Evolutionary conservation across 2,888 invertebrate genomes (phyloP).

Genomic region (Melieria omissa): DNA sequence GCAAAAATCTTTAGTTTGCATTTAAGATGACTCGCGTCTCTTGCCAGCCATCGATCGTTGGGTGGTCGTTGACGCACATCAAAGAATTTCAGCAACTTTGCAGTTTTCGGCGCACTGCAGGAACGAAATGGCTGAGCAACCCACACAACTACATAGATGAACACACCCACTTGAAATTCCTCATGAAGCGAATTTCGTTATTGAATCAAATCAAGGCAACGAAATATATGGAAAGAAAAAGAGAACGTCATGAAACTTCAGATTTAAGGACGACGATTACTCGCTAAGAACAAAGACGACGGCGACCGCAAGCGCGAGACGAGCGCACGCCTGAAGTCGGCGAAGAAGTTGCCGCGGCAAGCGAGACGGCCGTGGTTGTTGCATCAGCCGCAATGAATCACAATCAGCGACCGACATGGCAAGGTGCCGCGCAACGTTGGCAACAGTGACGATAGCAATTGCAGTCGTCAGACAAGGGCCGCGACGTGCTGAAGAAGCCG

Average conservation of each 20-base stretch:
- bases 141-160: no score
- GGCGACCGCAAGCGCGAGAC: background rate
- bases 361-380: no score
- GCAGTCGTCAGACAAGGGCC: no score
- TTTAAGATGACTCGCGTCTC: no score
- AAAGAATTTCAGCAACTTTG: no score
- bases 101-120: no score
- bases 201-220: slow-evolving; percentile 17
- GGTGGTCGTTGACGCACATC: no score
- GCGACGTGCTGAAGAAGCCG: background rate
- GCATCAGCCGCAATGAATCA: slow-evolving; percentile 11
- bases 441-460: slow-evolving; percentile 11
- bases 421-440: slow-evolving; percentile 21
- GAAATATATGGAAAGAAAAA: background rate
- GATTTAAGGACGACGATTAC: slow-evolving; percentile 20
- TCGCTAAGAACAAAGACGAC: slow-evolving; percentile 1
- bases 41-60: no score
- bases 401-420: slow-evolving; percentile 22
- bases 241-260: slow-evolving; percentile 3
- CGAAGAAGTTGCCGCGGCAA: no score
- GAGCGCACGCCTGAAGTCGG: no score
- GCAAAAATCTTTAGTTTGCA: no score
- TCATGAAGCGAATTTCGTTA: background rate
- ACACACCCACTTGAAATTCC: slow-evolving; percentile 12
- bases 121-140: no score